Percentiles rank a stretch among this genome's conserved stretches.
Evolutionary conservation across 2,888 invertebrate genomes (phyloP).

Genomic region (Caenorhabditis japonica): DNA sequence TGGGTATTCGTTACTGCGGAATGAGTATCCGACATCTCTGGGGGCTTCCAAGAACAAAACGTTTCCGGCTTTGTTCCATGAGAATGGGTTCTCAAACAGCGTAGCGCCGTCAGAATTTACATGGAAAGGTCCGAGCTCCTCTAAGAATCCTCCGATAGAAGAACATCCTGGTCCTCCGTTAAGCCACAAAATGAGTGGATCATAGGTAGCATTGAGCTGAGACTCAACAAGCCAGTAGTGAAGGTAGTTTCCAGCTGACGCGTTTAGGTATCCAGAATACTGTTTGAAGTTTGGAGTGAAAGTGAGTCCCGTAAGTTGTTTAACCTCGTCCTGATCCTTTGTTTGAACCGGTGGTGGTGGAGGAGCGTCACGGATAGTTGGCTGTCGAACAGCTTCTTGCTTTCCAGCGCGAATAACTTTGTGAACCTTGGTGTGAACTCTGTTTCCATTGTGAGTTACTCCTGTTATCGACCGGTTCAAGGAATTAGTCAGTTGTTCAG

Average conservation of each 20-base stretch:
- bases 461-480: slow-evolving; percentile 30
- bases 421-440: slow-evolving; percentile 45
- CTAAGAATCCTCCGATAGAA: slow-evolving; percentile 78
- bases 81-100: slow-evolving; percentile 70
- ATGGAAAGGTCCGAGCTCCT: slow-evolving; percentile 79
- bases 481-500: slow-evolving; percentile 35
- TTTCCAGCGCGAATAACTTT: slow-evolving; percentile 20
- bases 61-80: slow-evolving; percentile 78
- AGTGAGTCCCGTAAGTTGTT: slow-evolving; percentile 70
- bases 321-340: slow-evolving; percentile 50
- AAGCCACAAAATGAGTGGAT: slow-evolving; percentile 78
- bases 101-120: slow-evolving; percentile 66
- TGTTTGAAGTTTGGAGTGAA: slow-evolving; percentile 77
- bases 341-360: slow-evolving; percentile 52
- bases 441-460: slow-evolving; percentile 33
- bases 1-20: slow-evolving; percentile 72
- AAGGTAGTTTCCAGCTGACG: slow-evolving; percentile 74
- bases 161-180: slow-evolving; percentile 79
- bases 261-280: slow-evolving; percentile 79
- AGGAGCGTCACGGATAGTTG: slow-evolving; percentile 29
- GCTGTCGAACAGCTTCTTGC: slow-evolving; percentile 9
- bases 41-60: slow-evolving; percentile 80
- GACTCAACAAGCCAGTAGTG: slow-evolving; percentile 78
- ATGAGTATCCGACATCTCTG: slow-evolving; percentile 80
- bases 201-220: slow-evolving; percentile 74